Evolutionary conservation across 2,113 vertebrate genomes (phyloP).

Genomic region (Zosterops borbonicus): DNA sequence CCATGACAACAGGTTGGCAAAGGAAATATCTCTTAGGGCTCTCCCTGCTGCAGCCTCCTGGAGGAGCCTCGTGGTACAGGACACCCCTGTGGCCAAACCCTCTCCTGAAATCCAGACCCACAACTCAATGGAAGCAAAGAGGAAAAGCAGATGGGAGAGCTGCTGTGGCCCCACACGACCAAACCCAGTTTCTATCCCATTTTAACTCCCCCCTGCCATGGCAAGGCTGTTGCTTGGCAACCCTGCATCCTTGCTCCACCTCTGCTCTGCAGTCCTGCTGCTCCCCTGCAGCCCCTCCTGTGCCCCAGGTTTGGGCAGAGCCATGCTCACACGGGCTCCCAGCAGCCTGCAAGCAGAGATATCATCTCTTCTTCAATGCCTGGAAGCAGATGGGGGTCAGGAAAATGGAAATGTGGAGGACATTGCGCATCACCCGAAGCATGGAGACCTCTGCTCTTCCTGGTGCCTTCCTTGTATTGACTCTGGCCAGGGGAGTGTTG

Average conservation of each 20-base stretch:
- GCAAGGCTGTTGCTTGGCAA: constrained; percentile 58
- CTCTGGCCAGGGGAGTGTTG: not conserved
- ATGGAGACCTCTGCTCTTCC: not conserved
- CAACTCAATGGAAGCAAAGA: not conserved
- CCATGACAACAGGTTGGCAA: constrained; percentile 22
- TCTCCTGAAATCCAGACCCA: not conserved
- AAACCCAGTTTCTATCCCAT: not conserved
- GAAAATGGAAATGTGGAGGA: not conserved
- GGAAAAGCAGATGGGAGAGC: not conserved
- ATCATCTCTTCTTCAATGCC: not conserved
- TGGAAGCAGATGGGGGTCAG: not conserved
- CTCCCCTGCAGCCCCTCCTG: not conserved
- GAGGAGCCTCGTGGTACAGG: not conserved
- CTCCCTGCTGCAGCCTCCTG: not conserved
- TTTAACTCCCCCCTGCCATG: not conserved
- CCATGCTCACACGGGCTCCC: not conserved
- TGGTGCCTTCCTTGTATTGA: not conserved
- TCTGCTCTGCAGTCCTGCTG: not conserved
- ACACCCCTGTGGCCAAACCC: not conserved
- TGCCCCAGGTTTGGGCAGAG: not conserved
- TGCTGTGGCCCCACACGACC: not conserved
- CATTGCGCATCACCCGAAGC: fast-evolving
- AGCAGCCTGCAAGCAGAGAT: not conserved
- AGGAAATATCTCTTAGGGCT: not conserved
- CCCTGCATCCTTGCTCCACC: constrained; percentile 29